phyloP scores from a whole-genome alignment of 2,113 vertebrate genomes.

The Paraplagusia blochii region DNA sequence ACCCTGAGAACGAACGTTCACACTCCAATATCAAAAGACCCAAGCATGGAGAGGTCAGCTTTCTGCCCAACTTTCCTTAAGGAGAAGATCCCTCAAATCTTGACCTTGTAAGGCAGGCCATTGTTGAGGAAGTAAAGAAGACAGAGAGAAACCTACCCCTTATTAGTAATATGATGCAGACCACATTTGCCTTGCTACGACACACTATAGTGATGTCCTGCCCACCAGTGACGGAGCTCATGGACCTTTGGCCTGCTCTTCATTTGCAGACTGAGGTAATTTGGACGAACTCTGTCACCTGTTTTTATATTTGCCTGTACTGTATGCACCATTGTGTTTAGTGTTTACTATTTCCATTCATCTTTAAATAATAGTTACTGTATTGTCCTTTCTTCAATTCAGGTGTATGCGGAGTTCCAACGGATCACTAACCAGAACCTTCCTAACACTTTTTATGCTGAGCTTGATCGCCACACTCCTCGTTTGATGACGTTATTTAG shows the following conservation, averaged over 20 bases:
- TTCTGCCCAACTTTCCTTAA: too few relatives aligned
- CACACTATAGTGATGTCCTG: neutral
- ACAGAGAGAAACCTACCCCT: too few relatives aligned
- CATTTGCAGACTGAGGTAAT: neutral
- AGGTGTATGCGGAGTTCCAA: conserved; percentile 12
- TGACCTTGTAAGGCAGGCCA: too few relatives aligned
- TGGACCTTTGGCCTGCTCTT: conserved; percentile 15
- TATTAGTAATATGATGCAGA: too few relatives aligned
- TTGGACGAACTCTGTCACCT: neutral
- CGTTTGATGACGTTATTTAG: neutral
- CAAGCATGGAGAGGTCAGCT: too few relatives aligned
- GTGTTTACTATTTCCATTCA: neutral
- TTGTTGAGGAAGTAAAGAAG: too few relatives aligned
- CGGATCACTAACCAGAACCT: conserved; percentile 1
- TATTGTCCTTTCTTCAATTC: too few relatives aligned
- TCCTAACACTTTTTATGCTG: too few relatives aligned
- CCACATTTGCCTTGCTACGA: neutral
- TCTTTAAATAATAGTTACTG: neutral
- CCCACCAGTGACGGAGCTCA: neutral
- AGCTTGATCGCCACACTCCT: conserved; percentile 5
- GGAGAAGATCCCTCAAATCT: neutral
- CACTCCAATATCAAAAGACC: too few relatives aligned
- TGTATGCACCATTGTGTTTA: neutral
- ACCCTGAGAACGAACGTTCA: too few relatives aligned
- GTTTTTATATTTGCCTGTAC: neutral